Evolutionary conservation across 2,888 invertebrate species (phyloP).

Genomic region (Chloroclystis v-ata): DNA sequence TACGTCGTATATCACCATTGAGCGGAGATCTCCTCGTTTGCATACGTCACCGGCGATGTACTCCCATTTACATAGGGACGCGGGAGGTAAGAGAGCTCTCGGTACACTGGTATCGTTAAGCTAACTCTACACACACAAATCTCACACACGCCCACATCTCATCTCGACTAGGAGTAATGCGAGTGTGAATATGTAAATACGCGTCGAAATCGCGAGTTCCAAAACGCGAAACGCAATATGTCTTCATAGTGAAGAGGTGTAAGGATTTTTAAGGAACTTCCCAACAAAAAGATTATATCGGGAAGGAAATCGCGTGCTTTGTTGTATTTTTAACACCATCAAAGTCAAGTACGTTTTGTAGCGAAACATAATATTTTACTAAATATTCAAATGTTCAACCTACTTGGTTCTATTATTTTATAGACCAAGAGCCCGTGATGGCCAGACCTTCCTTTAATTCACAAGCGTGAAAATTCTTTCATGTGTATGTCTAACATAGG

Average conservation of each 20-base stretch:
- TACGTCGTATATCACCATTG: constrained; percentile 67
- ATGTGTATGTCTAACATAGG: no score
- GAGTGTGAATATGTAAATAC: constrained; percentile 78
- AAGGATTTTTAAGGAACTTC: constrained; percentile 64
- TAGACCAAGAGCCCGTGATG: no score
- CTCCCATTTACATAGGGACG: constrained; percentile 51
- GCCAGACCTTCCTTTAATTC: no score
- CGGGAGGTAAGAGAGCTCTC: constrained; percentile 47
- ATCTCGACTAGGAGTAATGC: constrained; percentile 73
- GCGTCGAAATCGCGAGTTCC: constrained; percentile 74
- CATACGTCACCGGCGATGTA: constrained; percentile 59
- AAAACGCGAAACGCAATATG: constrained; percentile 78
- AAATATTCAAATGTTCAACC: no score
- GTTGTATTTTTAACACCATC: constrained; percentile 32
- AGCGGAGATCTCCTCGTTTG: constrained; percentile 58
- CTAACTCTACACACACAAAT: constrained; percentile 56
- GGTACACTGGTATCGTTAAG: constrained; percentile 61
- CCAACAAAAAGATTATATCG: constrained; percentile 65
- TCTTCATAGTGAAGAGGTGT: constrained; percentile 69
- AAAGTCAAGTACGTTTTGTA: not conserved
- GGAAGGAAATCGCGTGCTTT: constrained; percentile 60
- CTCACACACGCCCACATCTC: constrained; percentile 64
- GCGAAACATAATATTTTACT: no score
- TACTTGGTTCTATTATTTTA: no score
- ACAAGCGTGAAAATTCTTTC: no score